These are phyloP conservation scores for Solenodon paradoxus DNA, from an alignment of 2,113 vertebrate species.

Conservation along the genomic window DNA sequence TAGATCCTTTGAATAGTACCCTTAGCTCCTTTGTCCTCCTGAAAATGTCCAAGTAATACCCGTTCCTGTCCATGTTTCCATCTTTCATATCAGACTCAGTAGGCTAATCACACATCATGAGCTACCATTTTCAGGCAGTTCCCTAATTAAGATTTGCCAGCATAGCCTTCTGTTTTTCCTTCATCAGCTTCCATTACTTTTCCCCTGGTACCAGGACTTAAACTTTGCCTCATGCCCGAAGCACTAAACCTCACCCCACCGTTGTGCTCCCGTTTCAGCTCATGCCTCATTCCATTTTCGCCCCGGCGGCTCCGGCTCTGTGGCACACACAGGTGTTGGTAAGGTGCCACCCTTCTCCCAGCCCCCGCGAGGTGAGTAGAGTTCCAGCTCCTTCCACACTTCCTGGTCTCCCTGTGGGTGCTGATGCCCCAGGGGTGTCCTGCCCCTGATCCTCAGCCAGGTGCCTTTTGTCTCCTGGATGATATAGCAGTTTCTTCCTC, in stretches of 20 bases:
- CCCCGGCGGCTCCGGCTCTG: background rate
- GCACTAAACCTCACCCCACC: background rate
- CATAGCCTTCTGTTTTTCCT: background rate
- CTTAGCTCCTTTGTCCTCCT: background rate
- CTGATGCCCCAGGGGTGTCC: background rate
- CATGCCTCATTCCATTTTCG: background rate
- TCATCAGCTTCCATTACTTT: background rate
- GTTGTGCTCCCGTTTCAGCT: background rate
- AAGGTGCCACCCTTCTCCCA: background rate
- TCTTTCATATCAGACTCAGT: background rate
- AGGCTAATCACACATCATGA: background rate
- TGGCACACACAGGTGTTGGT: background rate
- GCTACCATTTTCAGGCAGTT: background rate
- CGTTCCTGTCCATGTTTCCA: too few species aligned
- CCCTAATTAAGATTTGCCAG: too few species aligned
- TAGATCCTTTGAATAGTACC: background rate
- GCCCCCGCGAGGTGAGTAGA: background rate
- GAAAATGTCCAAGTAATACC: background rate
- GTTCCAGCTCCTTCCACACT: constrained; percentile 4
- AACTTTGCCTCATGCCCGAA: background rate
- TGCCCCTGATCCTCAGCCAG: constrained; percentile 34
- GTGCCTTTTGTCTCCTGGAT: constrained; percentile 64
- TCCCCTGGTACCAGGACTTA: background rate
- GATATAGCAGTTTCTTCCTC: constrained; percentile 65
- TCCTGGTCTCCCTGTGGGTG: constrained; percentile 36